These are phyloP conservation scores for Drosophila recens DNA, from an alignment of 2,888 invertebrate genomes.

Conservation along the genomic window DNA sequence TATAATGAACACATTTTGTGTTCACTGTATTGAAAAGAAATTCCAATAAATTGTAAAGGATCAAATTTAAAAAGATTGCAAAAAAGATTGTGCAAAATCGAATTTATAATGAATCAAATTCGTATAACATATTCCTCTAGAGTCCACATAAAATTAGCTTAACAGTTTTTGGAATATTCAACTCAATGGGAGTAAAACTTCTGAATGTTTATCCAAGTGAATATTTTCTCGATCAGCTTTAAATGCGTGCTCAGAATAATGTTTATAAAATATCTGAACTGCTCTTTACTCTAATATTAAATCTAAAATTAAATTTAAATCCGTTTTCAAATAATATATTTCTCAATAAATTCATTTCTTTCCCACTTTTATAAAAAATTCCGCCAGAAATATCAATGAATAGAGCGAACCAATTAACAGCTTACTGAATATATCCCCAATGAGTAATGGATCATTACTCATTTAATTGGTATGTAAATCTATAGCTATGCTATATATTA, in stretches of 20 bases:
- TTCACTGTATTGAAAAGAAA: too few species aligned
- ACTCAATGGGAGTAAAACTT: too few species aligned
- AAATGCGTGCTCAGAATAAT: too few species aligned
- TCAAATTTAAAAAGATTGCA: too few species aligned
- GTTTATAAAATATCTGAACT: not conserved
- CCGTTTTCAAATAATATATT: not conserved
- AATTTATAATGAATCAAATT: too few species aligned
- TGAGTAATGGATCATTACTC: constrained; percentile 5
- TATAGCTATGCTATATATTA: constrained; percentile 18
- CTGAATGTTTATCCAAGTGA: too few species aligned
- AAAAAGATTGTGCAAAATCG: too few species aligned
- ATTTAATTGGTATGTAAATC: constrained; percentile 11
- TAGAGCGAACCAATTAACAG: constrained; percentile 12
- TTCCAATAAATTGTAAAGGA: too few species aligned
- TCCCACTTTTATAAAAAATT: not conserved
- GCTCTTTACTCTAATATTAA: not conserved
- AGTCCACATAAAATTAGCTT: too few species aligned
- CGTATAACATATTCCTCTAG: too few species aligned
- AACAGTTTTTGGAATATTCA: too few species aligned
- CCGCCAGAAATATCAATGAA: not conserved
- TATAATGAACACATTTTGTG: not conserved
- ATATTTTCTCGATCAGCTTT: too few species aligned
- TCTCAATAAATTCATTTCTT: not conserved
- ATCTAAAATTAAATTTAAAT: not conserved
- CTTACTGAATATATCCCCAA: not conserved